These are phyloP conservation scores for Agonopterix arenella DNA, from an alignment of 2,888 invertebrate genomes.

Conservation along the genomic window DNA sequence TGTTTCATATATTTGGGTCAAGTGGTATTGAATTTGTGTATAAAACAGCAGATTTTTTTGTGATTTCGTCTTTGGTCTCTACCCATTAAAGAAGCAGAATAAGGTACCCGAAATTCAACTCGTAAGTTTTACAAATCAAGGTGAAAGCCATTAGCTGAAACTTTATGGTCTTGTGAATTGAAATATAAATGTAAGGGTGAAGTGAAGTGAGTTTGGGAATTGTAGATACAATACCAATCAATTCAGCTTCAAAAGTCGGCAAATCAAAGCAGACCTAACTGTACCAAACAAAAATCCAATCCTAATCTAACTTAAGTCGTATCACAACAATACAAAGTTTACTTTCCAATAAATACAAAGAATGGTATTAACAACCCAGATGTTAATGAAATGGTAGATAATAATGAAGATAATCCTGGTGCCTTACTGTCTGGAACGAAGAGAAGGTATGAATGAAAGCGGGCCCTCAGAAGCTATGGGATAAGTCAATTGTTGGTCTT, in stretches of 20 bases:
- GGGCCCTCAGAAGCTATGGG: constrained; percentile 9
- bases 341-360: constrained; percentile 49
- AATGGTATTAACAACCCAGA: constrained; percentile 26
- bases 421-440: constrained; percentile 46
- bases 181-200: no score
- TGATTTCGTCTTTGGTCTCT: no score
- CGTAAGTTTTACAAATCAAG: no score
- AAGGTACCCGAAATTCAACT: no score
- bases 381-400: constrained; percentile 49
- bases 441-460: constrained; percentile 9
- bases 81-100: no score
- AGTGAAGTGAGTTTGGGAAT: no score
- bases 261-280: constrained; percentile 22
- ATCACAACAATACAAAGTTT: constrained; percentile 49
- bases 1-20: no score
- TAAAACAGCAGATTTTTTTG: no score
- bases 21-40: no score
- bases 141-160: no score
- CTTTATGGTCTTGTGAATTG: no score
- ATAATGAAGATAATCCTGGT: constrained; percentile 47
- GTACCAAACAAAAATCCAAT: constrained; percentile 16
- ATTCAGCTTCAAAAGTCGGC: constrained; percentile 14
- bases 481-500: constrained; percentile 19
- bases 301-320: constrained; percentile 47
- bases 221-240: no score